Base-by-base conservation (phyloP, 2,888 invertebrate species). In the Nomada ruficornis region DNA sequence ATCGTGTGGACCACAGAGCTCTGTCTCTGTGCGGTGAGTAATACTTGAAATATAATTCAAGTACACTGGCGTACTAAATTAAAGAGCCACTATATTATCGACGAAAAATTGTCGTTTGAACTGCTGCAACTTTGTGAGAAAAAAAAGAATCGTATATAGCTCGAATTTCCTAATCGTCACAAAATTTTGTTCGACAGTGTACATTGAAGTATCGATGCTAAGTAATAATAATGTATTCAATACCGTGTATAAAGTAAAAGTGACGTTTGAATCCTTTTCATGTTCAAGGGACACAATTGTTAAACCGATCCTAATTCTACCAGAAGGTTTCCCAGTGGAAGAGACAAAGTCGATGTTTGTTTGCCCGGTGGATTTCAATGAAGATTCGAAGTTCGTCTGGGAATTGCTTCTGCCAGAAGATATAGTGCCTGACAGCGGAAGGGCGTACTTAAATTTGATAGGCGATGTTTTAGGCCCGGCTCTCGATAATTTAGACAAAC, bases 251-350 rank as follows among this genome's bases (percentile, higher is more conserved):
- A 36, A 44, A 44, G 57, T n/a, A 50, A 5, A 57, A 29, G 15
- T 47, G 50, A 71, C 13, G 13, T 26, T 36, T 47, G 36, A 20
- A 65, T 26, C 7, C 7, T 44, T 68, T 63, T 67, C 47, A 29
- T 20, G 52, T 79, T 78, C 55, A 83, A 87, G 95, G 94, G 97
- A 97, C 89, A 95, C 95, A 77, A 95, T 97, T 5, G 94, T 95
- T 2, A 96, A 96, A 84, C 94, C 95, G 15, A 94, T 97, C 18
- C 90, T 94, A 11, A 95, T 97, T 0, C 95, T 96, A 88, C 95
- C 97, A 0, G 97, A 97, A 94, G 97, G 98, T 2, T 95, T 96
- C 44, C 96, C 96, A 0, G 94, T 96, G 4, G 96, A 96, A 83
- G 95, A 95, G 69, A 95, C 96, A 11, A 95, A 95, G 81, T 96